Evolutionary conservation across 2,888 invertebrate species (phyloP), one percentile per base, ranked within the genome.

Genomic region (Quadriops clusia): DNA sequence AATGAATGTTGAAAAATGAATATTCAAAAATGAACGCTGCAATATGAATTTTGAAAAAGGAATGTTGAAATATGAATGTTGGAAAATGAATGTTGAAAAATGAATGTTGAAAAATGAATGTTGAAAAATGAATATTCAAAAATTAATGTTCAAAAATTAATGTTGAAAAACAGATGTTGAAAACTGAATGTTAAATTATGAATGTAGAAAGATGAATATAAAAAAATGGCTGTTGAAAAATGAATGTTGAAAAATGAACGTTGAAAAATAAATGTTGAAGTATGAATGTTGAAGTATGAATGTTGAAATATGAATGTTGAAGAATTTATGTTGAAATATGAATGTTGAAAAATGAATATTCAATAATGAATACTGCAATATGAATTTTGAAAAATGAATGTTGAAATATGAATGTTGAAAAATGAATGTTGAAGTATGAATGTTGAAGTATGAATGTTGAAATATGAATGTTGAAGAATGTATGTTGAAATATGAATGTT

Each of bases 41-140:
- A 3, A 32, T 23, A n/a, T 2, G 5, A 10, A 29, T n/a, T n/a
- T 29, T 17, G 20, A 20, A 20, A 4, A 5, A 23, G 9, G 4
- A 3, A 11, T 23, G 12, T 17, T 15, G 9, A n/a, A 29, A n/a
- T n/a, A n/a, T n/a, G n/a, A n/a, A n/a, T n/a, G n/a, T n/a, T n/a
- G n/a, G n/a, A n/a, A n/a, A n/a, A n/a, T n/a, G n/a, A n/a, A 5
- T 11, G 20, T 5, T 4, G 3, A 3, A 3, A 32, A 33, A n/a
- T 2, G 5, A 10, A 29, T n/a, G n/a, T 29, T 17, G 20, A 20
- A 20, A 4, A 5, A 23, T 13, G 4, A 3, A 11, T 23, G 12
- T 17, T 15, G 9, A n/a, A 29, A n/a, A n/a, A n/a, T n/a, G n/a
- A n/a, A n/a, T 9, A 14, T 9, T 25, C 9, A 25, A 12, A 5